Base-by-base conservation (phyloP, 1,140 invertebrate species). In the Sesamia nonagrioides region DNA sequence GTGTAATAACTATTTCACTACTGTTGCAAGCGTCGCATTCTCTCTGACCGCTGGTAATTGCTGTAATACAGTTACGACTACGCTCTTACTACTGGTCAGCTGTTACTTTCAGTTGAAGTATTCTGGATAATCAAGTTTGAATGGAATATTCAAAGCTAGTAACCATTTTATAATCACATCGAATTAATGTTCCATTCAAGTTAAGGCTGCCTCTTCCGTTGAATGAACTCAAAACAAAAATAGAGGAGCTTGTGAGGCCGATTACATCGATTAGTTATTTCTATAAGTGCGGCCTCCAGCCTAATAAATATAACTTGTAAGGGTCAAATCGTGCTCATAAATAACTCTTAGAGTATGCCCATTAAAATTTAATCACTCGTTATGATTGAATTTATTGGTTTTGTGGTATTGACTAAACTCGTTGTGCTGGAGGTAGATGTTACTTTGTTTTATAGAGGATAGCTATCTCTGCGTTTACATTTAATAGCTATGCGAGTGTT, bases 1-100 rank as follows among this genome's bases (percentile, higher is more conserved):
- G 81, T 88, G 86, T 86, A 87, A 88, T 88, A 90, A 86, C 80
- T 91, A 90, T 91, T 92, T 92, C 87, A 83, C 81, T 87, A 82
- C 79, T 84, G 85, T 90, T 92, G 89, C 88, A 91, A 91, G 88
- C 86, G 86, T 88, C 86, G 83, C 84, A 88, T 89, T 90, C 84
- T 82, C 85, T 89, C 82, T 80, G 78, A 84, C 84, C 79, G 80
- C 84, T 81, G 85, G 77, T 84, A 80, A 81, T 88, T 93, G 90
- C 85, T 81, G 91, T 92, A 91, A 94, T 78, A 75, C 66, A 79
- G 42, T 27, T 68, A 74, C 52, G 60, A 63, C 48, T 69, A 50
- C 56, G 76, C 74, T 45, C 71, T 48, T 45, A n/a, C 37, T 58
- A 54, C 33, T 15, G 33, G 8, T 33, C 68, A 54, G 50, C 33